Evolutionary conservation across 2,113 vertebrate genomes (phyloP), one percentile per base, ranked within the genome.

Genomic region (Solenodon paradoxus): DNA sequence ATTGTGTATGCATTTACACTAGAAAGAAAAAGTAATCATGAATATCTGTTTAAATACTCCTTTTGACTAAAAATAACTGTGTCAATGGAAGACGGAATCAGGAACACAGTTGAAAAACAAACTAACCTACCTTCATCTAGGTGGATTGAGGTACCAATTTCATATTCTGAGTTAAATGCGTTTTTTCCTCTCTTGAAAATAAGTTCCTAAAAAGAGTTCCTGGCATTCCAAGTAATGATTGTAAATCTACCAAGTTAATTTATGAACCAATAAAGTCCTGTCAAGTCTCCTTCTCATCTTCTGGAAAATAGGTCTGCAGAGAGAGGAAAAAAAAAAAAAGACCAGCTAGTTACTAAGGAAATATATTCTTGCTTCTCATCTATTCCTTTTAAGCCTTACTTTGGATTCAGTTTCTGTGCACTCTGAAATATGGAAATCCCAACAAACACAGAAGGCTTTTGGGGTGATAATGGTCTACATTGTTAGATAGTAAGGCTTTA

Each of bases 211-310:
- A 97, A 98, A 96, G 57, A 97, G 94, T 97, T 96, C 57, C 40
- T 98, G 94, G 93, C 93, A 96, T 97, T 94, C 95, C 80, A 97
- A 96, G 91, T 93, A 94, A 97, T 96, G 82, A 96, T 88, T 91
- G 47, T 98, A 98, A 98, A 98, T 98, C 95, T 88, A 95, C 72
- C 84, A 86, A 93, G 94, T 94, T 98, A 98, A 97, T 98, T 98
- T 97, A 97, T 98, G 92, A 97, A 97, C 95, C 95, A 98, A 94
- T 97, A 97, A 98, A 97, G 96, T 88, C 91, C 96, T 98, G 95
- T 98, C 97, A 97, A 97, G 49, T 91, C 95, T 97, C 97, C 88
- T 96, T 97, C 68, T 98, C 84, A 88, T 97, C 93, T 97, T 88
- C 90, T 97, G 49, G 92, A 97, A 97, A 97, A 97, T 84, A 96